A percentile compares a stretch with the other conserved stretches of the same genome.
These are phyloP conservation scores for Heptranchias perlo DNA, from an alignment of 2,113 vertebrate species.

Conservation along the genomic window DNA sequence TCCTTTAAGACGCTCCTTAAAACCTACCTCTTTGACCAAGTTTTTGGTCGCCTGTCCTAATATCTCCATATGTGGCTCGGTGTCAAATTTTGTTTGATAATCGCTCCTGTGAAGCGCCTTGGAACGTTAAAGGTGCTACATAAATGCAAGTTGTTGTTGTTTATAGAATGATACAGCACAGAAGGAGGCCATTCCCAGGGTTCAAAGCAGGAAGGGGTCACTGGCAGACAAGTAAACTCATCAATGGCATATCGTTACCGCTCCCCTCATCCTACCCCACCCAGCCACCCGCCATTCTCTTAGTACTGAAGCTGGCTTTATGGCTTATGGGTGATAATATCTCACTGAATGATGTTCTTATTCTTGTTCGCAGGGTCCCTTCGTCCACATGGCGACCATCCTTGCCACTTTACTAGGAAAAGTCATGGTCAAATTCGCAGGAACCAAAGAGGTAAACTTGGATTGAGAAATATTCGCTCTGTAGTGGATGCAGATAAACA, in stretches of 20 bases:
- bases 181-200: neutral
- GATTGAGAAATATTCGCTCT: neutral
- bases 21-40: too few species aligned
- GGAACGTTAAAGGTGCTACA: neutral
- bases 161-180: neutral
- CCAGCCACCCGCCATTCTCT: neutral
- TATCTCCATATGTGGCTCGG: neutral
- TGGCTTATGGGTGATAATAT: too few species aligned
- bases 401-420: constrained; percentile 43
- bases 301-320: neutral
- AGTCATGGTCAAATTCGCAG: constrained; percentile 42
- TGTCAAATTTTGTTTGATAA: neutral
- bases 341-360: neutral
- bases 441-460: constrained; percentile 43
- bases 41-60: too few species aligned
- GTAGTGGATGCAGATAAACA: neutral
- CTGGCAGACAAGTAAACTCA: neutral
- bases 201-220: neutral
- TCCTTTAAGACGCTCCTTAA: too few species aligned
- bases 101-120: neutral
- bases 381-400: constrained; percentile 46
- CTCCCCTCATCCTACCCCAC: neutral
- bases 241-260: too few species aligned
- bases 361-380: constrained; percentile 41
- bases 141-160: too few species aligned